These are phyloP conservation scores for Elephas maximus DNA, from an alignment of 2,113 vertebrate genomes.

Conservation along the genomic window DNA sequence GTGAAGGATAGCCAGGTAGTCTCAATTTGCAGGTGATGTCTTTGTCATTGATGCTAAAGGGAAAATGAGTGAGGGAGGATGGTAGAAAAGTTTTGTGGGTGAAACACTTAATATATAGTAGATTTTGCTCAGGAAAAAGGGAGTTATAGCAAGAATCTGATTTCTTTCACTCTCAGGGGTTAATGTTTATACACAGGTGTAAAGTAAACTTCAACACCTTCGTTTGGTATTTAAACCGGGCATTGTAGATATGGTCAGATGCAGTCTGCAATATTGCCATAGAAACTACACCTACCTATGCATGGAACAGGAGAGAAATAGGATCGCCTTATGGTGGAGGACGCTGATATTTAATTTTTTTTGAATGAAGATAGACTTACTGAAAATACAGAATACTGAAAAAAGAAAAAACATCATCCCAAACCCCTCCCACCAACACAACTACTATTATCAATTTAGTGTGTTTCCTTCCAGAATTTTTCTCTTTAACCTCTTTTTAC, in stretches of 20 bases:
- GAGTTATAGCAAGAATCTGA: neutral
- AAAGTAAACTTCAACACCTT: neutral
- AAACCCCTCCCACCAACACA: neutral
- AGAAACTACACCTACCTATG: neutral
- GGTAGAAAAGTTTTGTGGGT: neutral
- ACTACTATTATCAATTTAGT: neutral
- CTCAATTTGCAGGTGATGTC: neutral
- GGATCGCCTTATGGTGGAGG: neutral
- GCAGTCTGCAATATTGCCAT: neutral
- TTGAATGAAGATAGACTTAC: neutral
- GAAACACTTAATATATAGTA: neutral
- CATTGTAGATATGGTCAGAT: neutral
- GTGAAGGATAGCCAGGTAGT: neutral
- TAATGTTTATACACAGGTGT: neutral
- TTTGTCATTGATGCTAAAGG: neutral
- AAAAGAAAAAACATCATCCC: neutral
- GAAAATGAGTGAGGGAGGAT: neutral
- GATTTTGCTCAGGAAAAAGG: neutral
- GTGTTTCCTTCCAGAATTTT: neutral
- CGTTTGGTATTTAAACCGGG: neutral
- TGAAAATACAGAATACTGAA: neutral
- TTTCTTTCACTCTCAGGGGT: neutral
- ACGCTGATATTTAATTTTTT: neutral
- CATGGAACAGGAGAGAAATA: neutral
- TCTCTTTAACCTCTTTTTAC: neutral